Conservation (phyloP, 1,140 invertebrate genomes). For the Drosophila kepulauana region DNA sequence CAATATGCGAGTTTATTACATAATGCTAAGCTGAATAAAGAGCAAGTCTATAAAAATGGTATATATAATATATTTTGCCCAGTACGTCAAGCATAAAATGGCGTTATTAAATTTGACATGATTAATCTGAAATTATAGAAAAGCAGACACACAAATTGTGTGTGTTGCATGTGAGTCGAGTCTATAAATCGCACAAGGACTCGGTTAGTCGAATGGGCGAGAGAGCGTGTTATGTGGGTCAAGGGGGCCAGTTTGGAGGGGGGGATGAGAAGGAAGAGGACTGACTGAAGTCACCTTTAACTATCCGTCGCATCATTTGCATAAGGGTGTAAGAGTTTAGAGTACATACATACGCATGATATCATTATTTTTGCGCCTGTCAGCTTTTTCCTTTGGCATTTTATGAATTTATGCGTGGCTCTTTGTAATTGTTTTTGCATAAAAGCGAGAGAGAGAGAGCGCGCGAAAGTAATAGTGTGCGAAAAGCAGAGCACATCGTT, state of each 20-base stretch:
- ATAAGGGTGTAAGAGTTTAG: not conserved
- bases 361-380: constrained; percentile 50
- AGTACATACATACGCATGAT: constrained; percentile 31
- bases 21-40: no score
- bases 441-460: constrained; percentile 1
- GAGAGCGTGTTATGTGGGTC: constrained; percentile 26
- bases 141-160: constrained; percentile 4
- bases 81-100: not conserved
- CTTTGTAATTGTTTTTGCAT: constrained; percentile 51
- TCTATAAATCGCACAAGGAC: constrained; percentile 3
- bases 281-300: constrained; percentile 16
- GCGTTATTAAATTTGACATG: constrained; percentile 45
- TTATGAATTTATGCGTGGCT: constrained; percentile 50
- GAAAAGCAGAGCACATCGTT: no score
- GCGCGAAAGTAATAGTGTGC: not conserved
- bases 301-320: constrained; percentile 38
- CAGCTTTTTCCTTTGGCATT: constrained; percentile 28
- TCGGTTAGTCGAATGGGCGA: no score
- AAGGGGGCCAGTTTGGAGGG: constrained; percentile 11
- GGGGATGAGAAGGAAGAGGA: not conserved
- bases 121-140: constrained; percentile 48
- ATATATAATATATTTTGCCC: no score
- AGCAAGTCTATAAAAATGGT: no score
- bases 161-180: not conserved
- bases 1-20: not conserved